Evolutionary conservation across 1,140 invertebrate genomes (phyloP).

Genomic region (Penaeus chinensis): DNA sequence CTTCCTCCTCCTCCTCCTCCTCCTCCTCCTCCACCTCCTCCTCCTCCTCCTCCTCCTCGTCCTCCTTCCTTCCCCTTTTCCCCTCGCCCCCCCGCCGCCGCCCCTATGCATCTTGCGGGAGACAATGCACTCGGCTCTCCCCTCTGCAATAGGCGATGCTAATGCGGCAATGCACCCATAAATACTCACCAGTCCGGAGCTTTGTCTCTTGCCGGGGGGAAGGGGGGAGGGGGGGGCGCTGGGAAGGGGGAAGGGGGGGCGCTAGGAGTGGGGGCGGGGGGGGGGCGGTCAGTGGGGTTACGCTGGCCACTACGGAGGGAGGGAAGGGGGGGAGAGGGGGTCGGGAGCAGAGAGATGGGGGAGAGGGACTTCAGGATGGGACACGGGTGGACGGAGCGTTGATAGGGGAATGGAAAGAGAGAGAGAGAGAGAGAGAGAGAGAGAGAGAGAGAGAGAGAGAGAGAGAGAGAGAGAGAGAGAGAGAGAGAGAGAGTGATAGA

Average conservation of each 20-base stretch:
- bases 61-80: not conserved
- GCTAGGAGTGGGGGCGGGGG: not conserved
- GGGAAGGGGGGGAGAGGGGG: not conserved
- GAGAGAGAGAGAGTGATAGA: not conserved
- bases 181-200: slow-evolving; percentile 30
- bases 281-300: not conserved
- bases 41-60: not conserved
- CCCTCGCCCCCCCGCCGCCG: not conserved
- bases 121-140: not conserved
- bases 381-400: not conserved
- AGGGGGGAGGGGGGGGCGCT: not conserved
- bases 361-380: not conserved
- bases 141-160: slow-evolving; percentile 41
- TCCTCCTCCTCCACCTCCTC: not conserved
- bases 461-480: slow-evolving; percentile 45
- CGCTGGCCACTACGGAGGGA: not conserved
- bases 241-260: not conserved
- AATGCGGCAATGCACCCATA: slow-evolving; percentile 48
- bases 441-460: not conserved
- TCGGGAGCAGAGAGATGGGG: not conserved
- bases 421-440: slow-evolving; percentile 38
- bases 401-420: slow-evolving; percentile 20
- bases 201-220: slow-evolving; percentile 29
- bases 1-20: not conserved
- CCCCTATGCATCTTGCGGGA: slow-evolving; percentile 2